Base-by-base conservation (phyloP, 2,797 vertebrate genomes). In the Poecilia gillii region DNA sequence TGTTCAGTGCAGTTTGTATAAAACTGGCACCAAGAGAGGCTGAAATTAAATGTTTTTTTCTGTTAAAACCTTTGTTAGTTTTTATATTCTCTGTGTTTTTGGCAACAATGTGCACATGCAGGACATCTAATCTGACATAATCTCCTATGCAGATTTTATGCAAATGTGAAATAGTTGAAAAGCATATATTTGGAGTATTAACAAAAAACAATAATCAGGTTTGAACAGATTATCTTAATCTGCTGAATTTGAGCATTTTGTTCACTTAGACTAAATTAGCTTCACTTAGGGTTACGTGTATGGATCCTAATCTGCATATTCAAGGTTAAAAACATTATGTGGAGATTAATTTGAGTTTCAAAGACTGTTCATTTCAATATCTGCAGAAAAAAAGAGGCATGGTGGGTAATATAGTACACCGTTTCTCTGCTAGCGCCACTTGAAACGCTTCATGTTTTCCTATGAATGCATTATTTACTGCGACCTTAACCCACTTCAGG, bases 221-320 rank as follows among this genome's bases (percentile, higher is more conserved):
- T 62, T 33, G 59, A 62, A 23, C 20, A 68, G 66, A 70, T 25
- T 0, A 41, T 70, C 66, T 13, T 43, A 70, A 43, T 43, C 23
- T 43, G 11, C 11, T 70, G 2, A 70, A 71, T 71, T 28, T 45
- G 9, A 45, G 14, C 23, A n/a, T 45, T 45, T 45, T 45, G 41
- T 71, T 45, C 43, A n/a, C 25, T 5, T 45, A 45, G 4, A 71
- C 68, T 28, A 43, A 71, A 71, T 45, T 45, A 14, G 64, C 43
- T 70, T 6, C 11, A 25, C 9, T 43, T 45, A n/a, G 25, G 1
- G 23, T 25, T n/a, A 43, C 12, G 8, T 70, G 80, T 47, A 81
- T 20, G 28, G 73, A 31, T 41, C 59, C 39, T 80, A 25, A 18
- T 62, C 28, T 59, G 74, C 59, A 84, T 70, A 72, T 84, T 87